Percentiles rank a stretch among this genome's conserved stretches.
phyloP scores from a whole-genome alignment of 2,888 invertebrate genomes.

The Amblyjoppa fuscipennis region DNA sequence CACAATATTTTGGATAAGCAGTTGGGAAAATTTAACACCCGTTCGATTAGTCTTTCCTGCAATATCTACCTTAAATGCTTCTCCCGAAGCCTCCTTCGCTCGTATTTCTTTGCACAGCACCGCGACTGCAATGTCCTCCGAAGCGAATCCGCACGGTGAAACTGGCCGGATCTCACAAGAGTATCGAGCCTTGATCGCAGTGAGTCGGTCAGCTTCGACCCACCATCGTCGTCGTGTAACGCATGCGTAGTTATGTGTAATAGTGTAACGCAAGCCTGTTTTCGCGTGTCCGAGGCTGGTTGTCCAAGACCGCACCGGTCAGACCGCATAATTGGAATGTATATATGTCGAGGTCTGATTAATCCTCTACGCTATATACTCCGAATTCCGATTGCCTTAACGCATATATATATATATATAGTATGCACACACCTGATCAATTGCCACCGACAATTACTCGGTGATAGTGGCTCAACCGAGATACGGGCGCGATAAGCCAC shows the following conservation, averaged over 20 bases:
- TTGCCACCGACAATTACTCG: constrained; percentile 38
- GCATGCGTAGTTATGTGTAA: not conserved
- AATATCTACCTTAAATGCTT: not conserved
- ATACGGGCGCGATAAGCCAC: constrained; percentile 6
- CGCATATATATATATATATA: not conserved
- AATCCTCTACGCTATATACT: constrained; percentile 64
- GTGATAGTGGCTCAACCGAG: constrained; percentile 21
- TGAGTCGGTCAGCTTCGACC: not conserved
- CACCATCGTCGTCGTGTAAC: not conserved
- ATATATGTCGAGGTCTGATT: constrained; percentile 73
- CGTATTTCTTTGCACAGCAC: not conserved
- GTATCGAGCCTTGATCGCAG: not conserved
- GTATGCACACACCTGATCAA: constrained; percentile 15
- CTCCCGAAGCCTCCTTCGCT: not conserved
- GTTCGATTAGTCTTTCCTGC: too few species aligned
- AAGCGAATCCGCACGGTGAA: not conserved
- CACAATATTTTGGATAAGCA: too few species aligned
- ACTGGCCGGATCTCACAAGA: not conserved
- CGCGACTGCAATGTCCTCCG: not conserved
- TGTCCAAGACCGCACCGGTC: constrained; percentile 56
- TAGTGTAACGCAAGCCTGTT: constrained; percentile 38
- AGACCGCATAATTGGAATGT: constrained; percentile 74
- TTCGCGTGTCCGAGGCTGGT: constrained; percentile 54
- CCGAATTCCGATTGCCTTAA: constrained; percentile 60
- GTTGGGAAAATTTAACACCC: too few species aligned